A percentile compares a stretch with the other conserved stretches of the same genome.
Evolutionary conservation across 2,888 invertebrate species (phyloP).

Genomic region (Willowsia nigromaculata): DNA sequence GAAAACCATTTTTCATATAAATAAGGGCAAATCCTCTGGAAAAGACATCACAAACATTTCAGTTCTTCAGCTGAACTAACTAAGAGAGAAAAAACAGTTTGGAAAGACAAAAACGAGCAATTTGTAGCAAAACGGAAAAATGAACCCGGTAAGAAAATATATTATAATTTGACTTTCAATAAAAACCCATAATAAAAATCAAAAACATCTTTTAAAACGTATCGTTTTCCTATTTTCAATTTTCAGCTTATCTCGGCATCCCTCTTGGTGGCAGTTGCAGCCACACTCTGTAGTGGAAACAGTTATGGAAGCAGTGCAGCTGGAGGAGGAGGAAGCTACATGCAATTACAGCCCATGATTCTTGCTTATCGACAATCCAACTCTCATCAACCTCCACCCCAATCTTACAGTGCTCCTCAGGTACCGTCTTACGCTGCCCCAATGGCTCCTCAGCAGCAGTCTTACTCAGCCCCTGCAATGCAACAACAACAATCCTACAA

Average conservation of each 20-base stretch:
- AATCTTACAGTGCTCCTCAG: too few species aligned
- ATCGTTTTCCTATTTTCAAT: background rate
- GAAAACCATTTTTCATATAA: background rate
- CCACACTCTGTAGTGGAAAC: conserved; percentile 13
- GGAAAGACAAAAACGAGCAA: too few species aligned
- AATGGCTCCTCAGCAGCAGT: background rate
- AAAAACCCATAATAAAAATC: background rate
- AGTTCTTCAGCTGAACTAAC: background rate
- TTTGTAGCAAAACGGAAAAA: too few species aligned
- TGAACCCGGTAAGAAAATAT: conserved; percentile 32
- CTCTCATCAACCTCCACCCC: background rate
- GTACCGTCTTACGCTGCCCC: background rate
- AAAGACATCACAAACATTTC: conserved; percentile 31
- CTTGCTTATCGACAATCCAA: background rate
- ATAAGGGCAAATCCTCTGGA: background rate
- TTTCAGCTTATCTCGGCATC: background rate
- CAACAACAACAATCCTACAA: background rate
- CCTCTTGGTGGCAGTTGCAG: conserved; percentile 14
- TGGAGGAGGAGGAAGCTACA: background rate
- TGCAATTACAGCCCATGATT: background rate
- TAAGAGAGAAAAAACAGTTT: background rate
- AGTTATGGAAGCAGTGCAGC: conserved; percentile 40
- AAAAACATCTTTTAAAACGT: background rate
- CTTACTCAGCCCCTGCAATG: conserved; percentile 1
- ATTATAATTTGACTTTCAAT: background rate